These are phyloP conservation scores for Poecile atricapillus DNA, from an alignment of 2,113 vertebrate species.

Conservation along the genomic window DNA sequence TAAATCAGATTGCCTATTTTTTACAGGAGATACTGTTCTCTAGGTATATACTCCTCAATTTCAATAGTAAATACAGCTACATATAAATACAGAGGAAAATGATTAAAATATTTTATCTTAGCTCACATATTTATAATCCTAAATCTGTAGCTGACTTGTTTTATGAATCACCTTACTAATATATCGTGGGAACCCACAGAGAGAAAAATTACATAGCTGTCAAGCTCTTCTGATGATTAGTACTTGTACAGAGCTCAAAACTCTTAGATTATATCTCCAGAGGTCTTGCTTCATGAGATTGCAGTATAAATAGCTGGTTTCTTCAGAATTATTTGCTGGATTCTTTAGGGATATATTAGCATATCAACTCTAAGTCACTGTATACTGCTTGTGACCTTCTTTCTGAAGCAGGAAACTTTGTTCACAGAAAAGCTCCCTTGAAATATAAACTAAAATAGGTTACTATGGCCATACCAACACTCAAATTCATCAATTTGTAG, in stretches of 20 bases:
- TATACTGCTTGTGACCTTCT: neutral
- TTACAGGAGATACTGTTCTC: neutral
- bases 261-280: neutral
- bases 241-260: neutral
- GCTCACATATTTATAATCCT: neutral
- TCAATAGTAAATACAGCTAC: neutral
- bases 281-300: neutral
- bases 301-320: neutral
- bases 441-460: neutral
- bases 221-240: neutral
- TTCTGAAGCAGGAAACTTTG: neutral
- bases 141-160: neutral
- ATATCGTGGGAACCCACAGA: neutral
- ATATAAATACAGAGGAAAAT: neutral
- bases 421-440: neutral
- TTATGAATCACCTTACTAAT: neutral
- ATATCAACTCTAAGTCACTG: neutral
- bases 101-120: neutral
- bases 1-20: neutral
- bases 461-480: neutral
- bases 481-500: neutral
- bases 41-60: neutral
- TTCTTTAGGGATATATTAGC: neutral
- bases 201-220: slow-evolving; percentile 10
- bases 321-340: neutral